Evolutionary conservation across 2,888 invertebrate species (phyloP).

Genomic region (Epistrophe grossulariae): DNA sequence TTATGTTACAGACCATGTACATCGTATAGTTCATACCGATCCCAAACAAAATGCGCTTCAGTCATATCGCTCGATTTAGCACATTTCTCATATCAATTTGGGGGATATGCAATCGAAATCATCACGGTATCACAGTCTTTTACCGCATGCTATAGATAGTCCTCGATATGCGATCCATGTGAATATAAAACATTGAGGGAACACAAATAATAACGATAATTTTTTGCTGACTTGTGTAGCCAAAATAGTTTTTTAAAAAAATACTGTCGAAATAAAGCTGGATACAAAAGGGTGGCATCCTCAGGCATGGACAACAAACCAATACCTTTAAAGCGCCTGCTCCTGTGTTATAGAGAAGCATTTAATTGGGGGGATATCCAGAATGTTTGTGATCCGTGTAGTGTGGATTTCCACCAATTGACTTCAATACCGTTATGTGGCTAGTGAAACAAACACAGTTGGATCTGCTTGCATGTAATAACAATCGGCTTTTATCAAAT

Average conservation of each 20-base stretch:
- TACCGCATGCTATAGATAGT: slow-evolving; percentile 61
- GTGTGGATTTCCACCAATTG: slow-evolving; percentile 58
- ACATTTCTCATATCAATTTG: slow-evolving; percentile 22
- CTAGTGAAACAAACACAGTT: slow-evolving; percentile 56
- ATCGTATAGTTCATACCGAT: neutral
- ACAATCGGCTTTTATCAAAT: slow-evolving; percentile 78
- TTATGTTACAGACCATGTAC: neutral
- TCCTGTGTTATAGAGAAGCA: slow-evolving; percentile 37
- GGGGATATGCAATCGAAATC: slow-evolving; percentile 53
- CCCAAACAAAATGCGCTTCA: slow-evolving; percentile 52
- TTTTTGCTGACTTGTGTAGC: slow-evolving; percentile 47
- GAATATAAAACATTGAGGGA: slow-evolving; percentile 62
- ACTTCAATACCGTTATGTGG: slow-evolving; percentile 61
- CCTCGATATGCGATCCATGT: slow-evolving; percentile 63
- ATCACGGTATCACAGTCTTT: slow-evolving; percentile 73
- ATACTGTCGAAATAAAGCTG: neutral
- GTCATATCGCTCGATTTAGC: slow-evolving; percentile 68
- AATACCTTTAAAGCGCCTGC: slow-evolving; percentile 37
- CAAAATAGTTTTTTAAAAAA: slow-evolving; percentile 43
- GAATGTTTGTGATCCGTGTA: slow-evolving; percentile 11
- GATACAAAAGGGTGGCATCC: slow-evolving; percentile 38
- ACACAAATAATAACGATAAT: slow-evolving; percentile 68
- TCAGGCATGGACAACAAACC: slow-evolving; percentile 5
- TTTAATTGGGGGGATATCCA: slow-evolving; percentile 65
- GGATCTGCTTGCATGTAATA: slow-evolving; percentile 77